Percentiles rank a stretch among this genome's conserved stretches.
phyloP scores from a whole-genome alignment of 1,140 invertebrate genomes.

The Paraescarpia echinospica region DNA sequence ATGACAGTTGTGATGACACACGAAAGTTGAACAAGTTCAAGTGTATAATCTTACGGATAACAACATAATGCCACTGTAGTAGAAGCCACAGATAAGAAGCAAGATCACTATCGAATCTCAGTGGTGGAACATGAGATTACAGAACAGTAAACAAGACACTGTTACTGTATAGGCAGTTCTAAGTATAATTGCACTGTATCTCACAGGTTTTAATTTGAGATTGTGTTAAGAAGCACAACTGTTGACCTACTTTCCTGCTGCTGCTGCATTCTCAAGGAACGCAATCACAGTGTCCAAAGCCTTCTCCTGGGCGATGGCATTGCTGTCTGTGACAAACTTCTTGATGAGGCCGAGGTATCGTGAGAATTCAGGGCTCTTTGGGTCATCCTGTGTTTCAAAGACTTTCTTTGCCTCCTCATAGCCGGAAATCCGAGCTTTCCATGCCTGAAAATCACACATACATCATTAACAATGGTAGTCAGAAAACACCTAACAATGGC shows the following conservation, averaged over 20 bases:
- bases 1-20: not conserved
- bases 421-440: conserved; percentile 90
- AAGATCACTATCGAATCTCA: not conserved
- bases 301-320: conserved; percentile 94
- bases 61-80: not conserved
- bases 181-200: not conserved
- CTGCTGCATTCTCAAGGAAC: conserved; percentile 82
- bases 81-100: not conserved
- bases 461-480: not conserved
- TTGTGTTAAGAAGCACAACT: not conserved
- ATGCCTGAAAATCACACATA: conserved; percentile 62
- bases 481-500: not conserved
- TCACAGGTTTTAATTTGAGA: not conserved
- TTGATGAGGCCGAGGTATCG: conserved; percentile 90
- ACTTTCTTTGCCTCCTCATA: conserved; percentile 91
- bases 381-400: conserved; percentile 74
- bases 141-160: not conserved
- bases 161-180: not conserved
- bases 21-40: not conserved
- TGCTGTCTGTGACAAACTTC: conserved; percentile 92
- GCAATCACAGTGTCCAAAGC: conserved; percentile 87
- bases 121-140: not conserved
- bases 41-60: not conserved
- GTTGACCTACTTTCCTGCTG: conserved; percentile 63
- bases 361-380: conserved; percentile 90